A percentile compares a stretch with the other conserved stretches of the same genome.
phyloP scores from a whole-genome alignment of 2,113 vertebrate genomes.

The Drymodes brunneopygia region DNA sequence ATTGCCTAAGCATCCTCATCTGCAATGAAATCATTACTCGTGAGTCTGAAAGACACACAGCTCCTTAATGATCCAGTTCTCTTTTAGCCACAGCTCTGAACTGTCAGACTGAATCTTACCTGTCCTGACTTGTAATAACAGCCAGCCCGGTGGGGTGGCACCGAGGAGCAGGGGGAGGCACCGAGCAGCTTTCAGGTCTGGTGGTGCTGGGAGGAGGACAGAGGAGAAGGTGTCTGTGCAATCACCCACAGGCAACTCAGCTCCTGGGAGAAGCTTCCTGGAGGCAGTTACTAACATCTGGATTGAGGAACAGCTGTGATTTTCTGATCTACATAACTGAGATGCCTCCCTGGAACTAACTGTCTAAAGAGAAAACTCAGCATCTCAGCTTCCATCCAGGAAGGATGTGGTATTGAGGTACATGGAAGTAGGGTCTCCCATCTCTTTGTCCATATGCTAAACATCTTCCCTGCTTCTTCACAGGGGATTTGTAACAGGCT shows the following conservation, averaged over 20 bases:
- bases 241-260: not conserved
- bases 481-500: not conserved
- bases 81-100: not conserved
- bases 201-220: not conserved
- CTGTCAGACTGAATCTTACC: not conserved
- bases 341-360: not conserved
- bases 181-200: not conserved
- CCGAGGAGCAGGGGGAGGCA: not conserved
- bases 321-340: not conserved
- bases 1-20: not conserved
- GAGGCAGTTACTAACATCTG: constrained; percentile 4
- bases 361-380: not conserved
- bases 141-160: not conserved
- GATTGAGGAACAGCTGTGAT: constrained; percentile 6
- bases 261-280: not conserved
- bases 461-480: not conserved
- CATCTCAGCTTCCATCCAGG: not conserved
- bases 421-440: not conserved
- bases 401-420: not conserved
- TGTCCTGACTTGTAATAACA: not conserved
- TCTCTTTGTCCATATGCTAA: not conserved
- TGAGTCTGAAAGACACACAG: not conserved
- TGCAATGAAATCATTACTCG: not conserved
- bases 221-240: not conserved
- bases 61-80: not conserved